These are phyloP conservation scores for Botia almorhae DNA, from an alignment of 2,797 vertebrate genomes.

Conservation along the genomic window DNA sequence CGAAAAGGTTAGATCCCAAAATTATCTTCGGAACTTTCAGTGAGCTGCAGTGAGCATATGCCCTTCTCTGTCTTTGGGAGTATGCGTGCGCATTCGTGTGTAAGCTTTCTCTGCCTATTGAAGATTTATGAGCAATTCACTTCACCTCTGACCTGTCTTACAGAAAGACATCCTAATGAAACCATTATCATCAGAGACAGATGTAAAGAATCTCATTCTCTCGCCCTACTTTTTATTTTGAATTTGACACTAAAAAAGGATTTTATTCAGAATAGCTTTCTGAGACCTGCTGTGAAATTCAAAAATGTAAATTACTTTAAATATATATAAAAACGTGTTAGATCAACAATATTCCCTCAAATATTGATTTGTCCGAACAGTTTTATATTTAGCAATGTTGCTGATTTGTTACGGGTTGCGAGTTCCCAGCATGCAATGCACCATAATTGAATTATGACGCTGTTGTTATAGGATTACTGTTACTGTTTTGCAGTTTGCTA, in stretches of 20 bases:
- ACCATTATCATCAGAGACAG: slow-evolving; percentile 1
- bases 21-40: background rate
- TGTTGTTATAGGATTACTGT: background rate
- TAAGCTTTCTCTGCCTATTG: background rate
- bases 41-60: background rate
- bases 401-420: background rate
- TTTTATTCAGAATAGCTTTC: no score
- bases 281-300: background rate
- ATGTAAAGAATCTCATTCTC: slow-evolving; percentile 4
- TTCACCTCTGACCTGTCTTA: slow-evolving; percentile 11
- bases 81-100: background rate
- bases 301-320: background rate
- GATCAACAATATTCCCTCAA: background rate
- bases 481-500: background rate
- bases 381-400: background rate
- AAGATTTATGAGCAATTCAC: slow-evolving; percentile 8
- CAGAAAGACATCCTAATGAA: slow-evolving; percentile 18
- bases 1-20: slow-evolving; percentile 4
- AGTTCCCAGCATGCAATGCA: background rate
- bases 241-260: background rate
- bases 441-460: background rate
- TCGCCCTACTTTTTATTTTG: background rate
- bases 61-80: background rate
- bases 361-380: background rate
- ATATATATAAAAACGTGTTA: background rate